phyloP scores from a whole-genome alignment of 2,113 vertebrate genomes.

The Oenanthe oenanthe region DNA sequence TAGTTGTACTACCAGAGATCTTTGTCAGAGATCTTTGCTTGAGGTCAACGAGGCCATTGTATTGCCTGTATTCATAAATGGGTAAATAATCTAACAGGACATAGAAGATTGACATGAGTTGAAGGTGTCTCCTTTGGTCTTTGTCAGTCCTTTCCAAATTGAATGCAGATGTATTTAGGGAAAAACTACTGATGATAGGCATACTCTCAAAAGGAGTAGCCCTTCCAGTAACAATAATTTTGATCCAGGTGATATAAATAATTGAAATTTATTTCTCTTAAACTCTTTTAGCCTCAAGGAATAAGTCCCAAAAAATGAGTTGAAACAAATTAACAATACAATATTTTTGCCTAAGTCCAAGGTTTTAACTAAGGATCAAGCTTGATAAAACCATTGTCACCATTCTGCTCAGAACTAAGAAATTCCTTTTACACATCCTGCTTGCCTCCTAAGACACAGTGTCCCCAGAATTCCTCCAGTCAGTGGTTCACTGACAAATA shows the following conservation, averaged over 20 bases:
- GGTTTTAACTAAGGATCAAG: neutral
- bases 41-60: slow-evolving; percentile 50
- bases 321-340: neutral
- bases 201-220: slow-evolving; percentile 36
- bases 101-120: slow-evolving; percentile 50
- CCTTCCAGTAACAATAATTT: slow-evolving; percentile 40
- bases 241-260: slow-evolving; percentile 77
- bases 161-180: slow-evolving; percentile 70
- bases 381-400: neutral
- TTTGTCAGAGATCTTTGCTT: slow-evolving; percentile 57
- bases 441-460: neutral
- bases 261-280: neutral
- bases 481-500: neutral
- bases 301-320: neutral
- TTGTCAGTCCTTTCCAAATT: slow-evolving; percentile 61
- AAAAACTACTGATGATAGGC: slow-evolving; percentile 21
- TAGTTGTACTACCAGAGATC: slow-evolving; percentile 62
- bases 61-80: slow-evolving; percentile 46
- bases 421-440: neutral
- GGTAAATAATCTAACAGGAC: slow-evolving; percentile 57
- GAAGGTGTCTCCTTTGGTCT: slow-evolving; percentile 36
- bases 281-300: neutral
- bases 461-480: neutral
- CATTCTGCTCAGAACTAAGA: neutral
- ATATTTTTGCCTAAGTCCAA: neutral